These are phyloP conservation scores for Cydia amplana DNA, from an alignment of 1,140 invertebrate species.

Conservation along the genomic window DNA sequence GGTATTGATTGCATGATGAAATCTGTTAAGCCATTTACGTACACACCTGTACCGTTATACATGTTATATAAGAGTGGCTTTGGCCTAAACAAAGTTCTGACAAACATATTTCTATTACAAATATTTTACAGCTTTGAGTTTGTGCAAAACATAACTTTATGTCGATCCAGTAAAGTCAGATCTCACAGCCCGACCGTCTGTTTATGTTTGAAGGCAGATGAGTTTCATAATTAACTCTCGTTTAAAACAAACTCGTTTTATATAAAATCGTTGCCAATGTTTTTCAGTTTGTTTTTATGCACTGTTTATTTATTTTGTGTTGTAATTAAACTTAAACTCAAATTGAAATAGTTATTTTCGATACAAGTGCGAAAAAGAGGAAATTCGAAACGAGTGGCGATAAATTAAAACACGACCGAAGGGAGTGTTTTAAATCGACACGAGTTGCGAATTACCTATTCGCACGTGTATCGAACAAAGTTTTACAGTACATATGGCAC, in stretches of 20 bases:
- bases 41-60: no score
- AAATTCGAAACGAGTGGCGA: no score
- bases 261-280: slow-evolving; percentile 4
- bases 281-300: neutral
- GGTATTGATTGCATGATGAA: no score
- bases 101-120: slow-evolving; percentile 31
- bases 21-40: no score
- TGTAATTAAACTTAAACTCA: neutral
- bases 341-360: no score
- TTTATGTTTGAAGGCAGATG: slow-evolving; percentile 28
- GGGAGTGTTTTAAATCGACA: no score
- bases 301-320: neutral
- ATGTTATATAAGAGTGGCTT: neutral
- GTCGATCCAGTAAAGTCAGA: neutral
- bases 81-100: neutral
- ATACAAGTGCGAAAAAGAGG: no score
- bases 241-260: slow-evolving; percentile 27
- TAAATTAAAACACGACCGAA: no score
- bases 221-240: slow-evolving; percentile 25
- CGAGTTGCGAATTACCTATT: no score
- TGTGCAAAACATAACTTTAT: neutral
- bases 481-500: no score
- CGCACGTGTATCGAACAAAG: no score
- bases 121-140: slow-evolving; percentile 14
- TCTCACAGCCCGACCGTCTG: neutral